Percentiles rank a stretch among this genome's conserved stretches.
Conservation (phyloP, 2,888 invertebrate species). For the Hydraecia micacea region DNA sequence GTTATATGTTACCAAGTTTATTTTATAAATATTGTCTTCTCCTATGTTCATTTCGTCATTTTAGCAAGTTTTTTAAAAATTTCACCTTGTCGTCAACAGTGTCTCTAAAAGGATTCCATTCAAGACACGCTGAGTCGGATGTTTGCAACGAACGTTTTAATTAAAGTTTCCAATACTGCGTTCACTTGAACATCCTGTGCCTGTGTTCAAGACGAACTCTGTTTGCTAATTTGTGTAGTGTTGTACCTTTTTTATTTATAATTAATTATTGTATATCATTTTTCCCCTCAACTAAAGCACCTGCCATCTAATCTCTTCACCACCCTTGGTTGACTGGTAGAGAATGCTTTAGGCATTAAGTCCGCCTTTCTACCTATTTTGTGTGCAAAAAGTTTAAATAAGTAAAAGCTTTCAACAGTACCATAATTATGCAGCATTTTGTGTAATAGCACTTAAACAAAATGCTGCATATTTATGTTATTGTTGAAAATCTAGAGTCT, state of each 20-base stretch:
- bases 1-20: not conserved
- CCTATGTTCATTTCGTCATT: not conserved
- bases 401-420: not conserved
- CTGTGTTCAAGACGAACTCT: not conserved
- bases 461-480: not conserved
- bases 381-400: too few relatives aligned
- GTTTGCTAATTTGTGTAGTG: not conserved
- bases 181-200: not conserved
- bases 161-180: constrained; percentile 15
- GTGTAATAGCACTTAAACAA: not conserved
- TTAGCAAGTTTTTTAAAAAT: not conserved
- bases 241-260: not conserved
- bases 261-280: too few relatives aligned
- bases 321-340: too few relatives aligned
- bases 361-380: too few relatives aligned
- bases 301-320: too few relatives aligned
- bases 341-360: too few relatives aligned
- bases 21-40: not conserved
- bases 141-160: constrained; percentile 6
- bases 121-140: not conserved
- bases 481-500: not conserved
- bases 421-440: not conserved
- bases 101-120: not conserved
- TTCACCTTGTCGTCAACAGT: not conserved
- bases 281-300: too few relatives aligned